Conservation (phyloP, 35 echinoderm and acorn worm species). For the Patiria miniata region DNA sequence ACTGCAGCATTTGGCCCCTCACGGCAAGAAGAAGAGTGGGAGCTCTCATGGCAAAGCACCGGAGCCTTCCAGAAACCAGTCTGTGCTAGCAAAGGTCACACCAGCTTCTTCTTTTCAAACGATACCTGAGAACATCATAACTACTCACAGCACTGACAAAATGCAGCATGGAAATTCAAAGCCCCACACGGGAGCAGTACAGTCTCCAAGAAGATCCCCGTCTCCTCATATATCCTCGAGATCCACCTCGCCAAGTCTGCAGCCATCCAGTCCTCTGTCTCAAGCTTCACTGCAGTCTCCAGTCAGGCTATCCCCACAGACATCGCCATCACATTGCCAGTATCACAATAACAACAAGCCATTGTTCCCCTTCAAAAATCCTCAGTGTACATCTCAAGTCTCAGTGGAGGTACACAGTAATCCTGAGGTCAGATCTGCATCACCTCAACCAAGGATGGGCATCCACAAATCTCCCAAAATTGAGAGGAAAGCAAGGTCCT, state of each 20-base stretch:
- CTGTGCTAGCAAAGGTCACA: slow-evolving; percentile 64
- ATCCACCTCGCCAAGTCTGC: slow-evolving; percentile 67
- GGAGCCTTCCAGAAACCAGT: slow-evolving; percentile 55
- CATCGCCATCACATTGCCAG: slow-evolving; percentile 49
- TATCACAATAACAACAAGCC: slow-evolving; percentile 28
- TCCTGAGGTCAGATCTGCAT: slow-evolving; percentile 1
- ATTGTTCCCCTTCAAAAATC: background rate
- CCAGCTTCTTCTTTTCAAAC: slow-evolving; percentile 91
- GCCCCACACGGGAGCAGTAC: slow-evolving; percentile 39
- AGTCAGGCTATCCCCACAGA: slow-evolving; percentile 58
- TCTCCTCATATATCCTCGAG: slow-evolving; percentile 66
- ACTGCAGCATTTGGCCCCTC: slow-evolving; percentile 77
- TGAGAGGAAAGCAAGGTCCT: slow-evolving; percentile 3
- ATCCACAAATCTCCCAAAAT: slow-evolving; percentile 12
- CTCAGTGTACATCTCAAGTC: background rate
- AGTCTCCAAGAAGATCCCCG: slow-evolving; percentile 68
- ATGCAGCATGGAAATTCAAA: slow-evolving; percentile 58
- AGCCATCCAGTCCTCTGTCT: slow-evolving; percentile 63
- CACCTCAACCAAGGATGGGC: background rate
- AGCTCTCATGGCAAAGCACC: slow-evolving; percentile 55
- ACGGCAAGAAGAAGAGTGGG: background rate
- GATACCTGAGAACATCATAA: slow-evolving; percentile 94
- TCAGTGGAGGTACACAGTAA: slow-evolving; percentile 34
- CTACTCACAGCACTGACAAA: slow-evolving; percentile 88
- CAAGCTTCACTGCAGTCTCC: slow-evolving; percentile 49